A percentile compares a stretch with the other conserved stretches of the same genome.
These are phyloP conservation scores for Perizoma flavofasciatum DNA, from an alignment of 2,888 invertebrate species.

Conservation along the genomic window DNA sequence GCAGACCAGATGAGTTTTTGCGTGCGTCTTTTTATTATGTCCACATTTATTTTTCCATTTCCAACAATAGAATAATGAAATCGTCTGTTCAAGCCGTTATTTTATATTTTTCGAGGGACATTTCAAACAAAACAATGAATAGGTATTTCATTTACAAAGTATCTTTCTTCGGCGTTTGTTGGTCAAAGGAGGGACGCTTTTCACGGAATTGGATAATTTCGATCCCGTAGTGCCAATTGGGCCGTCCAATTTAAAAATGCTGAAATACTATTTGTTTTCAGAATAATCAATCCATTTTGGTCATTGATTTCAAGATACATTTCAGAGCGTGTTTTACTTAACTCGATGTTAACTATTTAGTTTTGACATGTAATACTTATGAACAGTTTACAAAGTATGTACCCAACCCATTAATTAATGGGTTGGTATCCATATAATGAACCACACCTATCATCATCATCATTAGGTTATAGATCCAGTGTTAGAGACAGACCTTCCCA, in stretches of 20 bases:
- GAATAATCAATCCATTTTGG: slow-evolving; percentile 23
- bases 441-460: too few relatives aligned
- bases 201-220: slow-evolving; percentile 50
- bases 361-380: too few relatives aligned
- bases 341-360: too few relatives aligned
- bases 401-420: too few relatives aligned
- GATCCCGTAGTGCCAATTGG: slow-evolving; percentile 41
- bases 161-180: slow-evolving; percentile 46
- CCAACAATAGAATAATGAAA: slow-evolving; percentile 37
- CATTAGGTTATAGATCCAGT: too few relatives aligned
- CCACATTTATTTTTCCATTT: slow-evolving; percentile 24
- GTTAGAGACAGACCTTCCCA: too few relatives aligned
- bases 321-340: slow-evolving; percentile 6
- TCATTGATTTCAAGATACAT: slow-evolving; percentile 13
- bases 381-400: too few relatives aligned
- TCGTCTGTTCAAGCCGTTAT: slow-evolving; percentile 38
- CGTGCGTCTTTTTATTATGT: slow-evolving; percentile 16
- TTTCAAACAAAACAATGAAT: slow-evolving; percentile 44
- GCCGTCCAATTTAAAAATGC: slow-evolving; percentile 40
- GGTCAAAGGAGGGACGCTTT: slow-evolving; percentile 40
- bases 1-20: slow-evolving; percentile 7
- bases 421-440: too few relatives aligned
- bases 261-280: slow-evolving; percentile 34
- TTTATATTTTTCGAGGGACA: slow-evolving; percentile 42
- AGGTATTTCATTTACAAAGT: slow-evolving; percentile 43